Base-by-base conservation (phyloP, 2,888 invertebrate genomes). In the Leptarthrus brevirostris region DNA sequence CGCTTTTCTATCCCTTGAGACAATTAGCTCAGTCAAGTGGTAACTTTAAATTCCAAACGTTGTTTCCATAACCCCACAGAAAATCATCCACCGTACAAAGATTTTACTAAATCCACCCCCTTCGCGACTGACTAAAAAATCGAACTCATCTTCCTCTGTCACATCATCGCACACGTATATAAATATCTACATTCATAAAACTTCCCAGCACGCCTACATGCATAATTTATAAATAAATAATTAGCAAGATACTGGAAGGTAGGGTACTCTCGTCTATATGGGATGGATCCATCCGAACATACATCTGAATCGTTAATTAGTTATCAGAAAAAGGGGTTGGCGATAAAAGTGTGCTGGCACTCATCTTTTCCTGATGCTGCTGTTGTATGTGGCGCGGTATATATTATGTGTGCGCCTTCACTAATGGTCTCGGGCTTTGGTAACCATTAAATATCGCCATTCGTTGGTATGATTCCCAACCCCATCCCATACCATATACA, bases 301-400 rank as follows among this genome's bases (percentile, higher is more conserved):
- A 73, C 22, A 30, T 69, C 54, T 54, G 69, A 74, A 74, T 74
- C 74, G 74, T 66, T 74, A 74, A 74, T 74, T 74, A 74, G 74
- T 74, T 69, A 74, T 66, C 54, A 61, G 66, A 64, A 72, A 72
- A 72, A 58, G 58, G 72, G 72, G 56, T 58, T 58, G 40, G 56
- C 54, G 54, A 71, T 71, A 71, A 71, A 54, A 71, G 36, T 71
- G 54, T 54, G 14, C 71, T 54, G n/a, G 61, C 36, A 47, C 44
- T 66, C 66, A 71, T 71, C 54, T 54, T 53, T 53, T 34, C 22
- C 52, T 16, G n/a, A 20, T 30, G 30, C 4, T n/a, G 30, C 30
- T 30, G n/a, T n/a, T n/a, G n/a, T n/a, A n/a, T n/a, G n/a, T n/a
- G 30, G 30, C 30, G 30, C 1, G 8, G 14, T 53, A 22, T 52